These are phyloP conservation scores for Bellardia bayeri DNA, from an alignment of 2,888 invertebrate species.

Conservation along the genomic window DNA sequence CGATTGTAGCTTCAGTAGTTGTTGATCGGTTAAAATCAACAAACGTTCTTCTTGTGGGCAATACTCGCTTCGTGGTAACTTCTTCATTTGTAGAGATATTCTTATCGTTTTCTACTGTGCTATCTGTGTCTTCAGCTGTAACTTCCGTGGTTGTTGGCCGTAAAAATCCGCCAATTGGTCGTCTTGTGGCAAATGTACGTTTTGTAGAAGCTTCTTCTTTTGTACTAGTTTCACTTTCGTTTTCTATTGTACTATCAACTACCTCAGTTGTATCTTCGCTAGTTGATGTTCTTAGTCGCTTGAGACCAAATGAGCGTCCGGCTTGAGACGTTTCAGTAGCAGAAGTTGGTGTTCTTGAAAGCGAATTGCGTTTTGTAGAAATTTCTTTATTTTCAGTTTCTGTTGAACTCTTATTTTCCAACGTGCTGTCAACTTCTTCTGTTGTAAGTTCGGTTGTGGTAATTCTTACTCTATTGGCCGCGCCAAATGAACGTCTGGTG, in stretches of 20 bases:
- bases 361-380: background rate
- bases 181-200: conserved; percentile 9
- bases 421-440: background rate
- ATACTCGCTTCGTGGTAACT: conserved; percentile 20
- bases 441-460: background rate
- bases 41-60: conserved; percentile 22
- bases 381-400: background rate
- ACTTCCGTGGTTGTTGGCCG: background rate
- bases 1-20: conserved; percentile 9
- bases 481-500: background rate
- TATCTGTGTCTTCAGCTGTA: background rate
- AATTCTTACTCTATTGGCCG: background rate
- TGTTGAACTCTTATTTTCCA: background rate
- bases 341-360: background rate
- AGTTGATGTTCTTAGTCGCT: background rate
- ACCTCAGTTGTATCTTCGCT: conserved; percentile 5
- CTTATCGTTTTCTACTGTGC: background rate
- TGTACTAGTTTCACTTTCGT: background rate
- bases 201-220: background rate
- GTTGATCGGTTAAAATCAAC: conserved; percentile 34
- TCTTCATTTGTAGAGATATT: background rate
- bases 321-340: background rate
- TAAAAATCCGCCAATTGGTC: background rate
- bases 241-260: background rate
- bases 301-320: background rate